Evolutionary conservation across 2,113 vertebrate genomes (phyloP), one percentile per base, ranked within the genome.

Genomic region (Haplochromis vanheusdeni): DNA sequence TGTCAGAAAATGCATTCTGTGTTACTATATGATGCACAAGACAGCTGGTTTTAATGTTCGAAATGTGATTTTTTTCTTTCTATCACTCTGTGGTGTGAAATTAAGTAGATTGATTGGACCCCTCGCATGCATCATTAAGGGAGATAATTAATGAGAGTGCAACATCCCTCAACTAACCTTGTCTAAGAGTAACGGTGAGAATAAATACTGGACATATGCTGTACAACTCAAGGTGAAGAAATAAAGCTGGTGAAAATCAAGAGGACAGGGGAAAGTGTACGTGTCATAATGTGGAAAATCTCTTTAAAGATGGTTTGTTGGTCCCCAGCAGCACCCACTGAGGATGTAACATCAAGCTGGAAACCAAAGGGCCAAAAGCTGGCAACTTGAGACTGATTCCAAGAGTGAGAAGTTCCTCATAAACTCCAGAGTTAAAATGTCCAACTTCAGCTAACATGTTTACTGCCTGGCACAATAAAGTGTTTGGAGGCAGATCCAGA

Each of bases 61-160:
- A 40, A 80, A 37, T 37, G 42, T 45, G 65, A 16, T 17, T 26
- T 45, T 45, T 65, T 77, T 35, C n/a, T 55, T 68, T 13, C 35
- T 35, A 13, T 28, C 37, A 5, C 68, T 77, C 28, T 13, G 11
- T 83, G 79, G 33, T 51, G 79, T 75, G 31, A 89, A 93, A 91
- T 92, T 85, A 89, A 85, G 86, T 31, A 60, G 87, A 88, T 70
- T 86, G 85, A 91, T 90, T 80, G 87, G 83, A 88, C 23, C 16
- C 80, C 73, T 88, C 84, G 0, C 16, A 89, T 92, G 91, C 90
- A 94, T 88, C 89, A 92, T 89, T 89, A 83, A 90, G 81, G 14
- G 84, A 88, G 80, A 88, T 91, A 85, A 93, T 92, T 87, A 87
- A 91, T 89, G 81, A 81, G 58, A 77, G 84, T 77, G 80, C 60